Evolutionary conservation across 2,113 vertebrate species (phyloP).

Genomic region (Ranitomeya imitator): DNA sequence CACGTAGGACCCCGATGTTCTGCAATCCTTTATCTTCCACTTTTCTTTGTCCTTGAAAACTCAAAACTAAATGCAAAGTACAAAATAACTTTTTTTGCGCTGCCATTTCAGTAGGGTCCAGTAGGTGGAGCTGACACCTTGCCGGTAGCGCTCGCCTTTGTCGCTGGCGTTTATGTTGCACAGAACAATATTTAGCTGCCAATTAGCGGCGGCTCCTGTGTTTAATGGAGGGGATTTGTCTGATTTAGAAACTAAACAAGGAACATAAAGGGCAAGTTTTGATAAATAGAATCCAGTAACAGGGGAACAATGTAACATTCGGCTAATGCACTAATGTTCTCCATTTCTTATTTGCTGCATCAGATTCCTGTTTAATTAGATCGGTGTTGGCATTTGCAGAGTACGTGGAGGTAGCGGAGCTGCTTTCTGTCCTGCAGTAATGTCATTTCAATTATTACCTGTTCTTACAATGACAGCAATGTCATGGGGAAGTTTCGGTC

Average conservation of each 20-base stretch:
- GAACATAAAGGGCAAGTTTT: conserved; percentile 32
- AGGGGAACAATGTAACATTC: conserved; percentile 29
- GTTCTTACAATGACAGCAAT: neutral
- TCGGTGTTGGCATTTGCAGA: conserved; percentile 17
- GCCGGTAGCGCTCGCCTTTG: neutral
- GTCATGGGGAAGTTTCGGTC: neutral
- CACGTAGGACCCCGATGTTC: neutral
- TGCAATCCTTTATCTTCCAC: neutral
- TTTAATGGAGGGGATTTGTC: conserved; percentile 42
- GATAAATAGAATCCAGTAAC: conserved; percentile 34
- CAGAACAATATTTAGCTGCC: conserved; percentile 31
- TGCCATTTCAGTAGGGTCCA: neutral
- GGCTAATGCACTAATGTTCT: conserved; percentile 16
- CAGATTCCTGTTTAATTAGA: conserved; percentile 38
- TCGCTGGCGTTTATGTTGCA: neutral
- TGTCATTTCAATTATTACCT: conserved; percentile 2
- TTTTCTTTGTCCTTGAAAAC: neutral
- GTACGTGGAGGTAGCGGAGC: neutral
- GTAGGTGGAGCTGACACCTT: conserved; percentile 33
- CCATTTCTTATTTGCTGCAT: conserved; percentile 35
- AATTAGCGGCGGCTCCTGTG: neutral
- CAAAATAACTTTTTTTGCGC: neutral
- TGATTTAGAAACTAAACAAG: conserved; percentile 39
- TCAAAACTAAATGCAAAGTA: neutral
- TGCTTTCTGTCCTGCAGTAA: neutral